Evolutionary conservation across 1,140 invertebrate species (phyloP).

Genomic region (Aphidius ervi): DNA sequence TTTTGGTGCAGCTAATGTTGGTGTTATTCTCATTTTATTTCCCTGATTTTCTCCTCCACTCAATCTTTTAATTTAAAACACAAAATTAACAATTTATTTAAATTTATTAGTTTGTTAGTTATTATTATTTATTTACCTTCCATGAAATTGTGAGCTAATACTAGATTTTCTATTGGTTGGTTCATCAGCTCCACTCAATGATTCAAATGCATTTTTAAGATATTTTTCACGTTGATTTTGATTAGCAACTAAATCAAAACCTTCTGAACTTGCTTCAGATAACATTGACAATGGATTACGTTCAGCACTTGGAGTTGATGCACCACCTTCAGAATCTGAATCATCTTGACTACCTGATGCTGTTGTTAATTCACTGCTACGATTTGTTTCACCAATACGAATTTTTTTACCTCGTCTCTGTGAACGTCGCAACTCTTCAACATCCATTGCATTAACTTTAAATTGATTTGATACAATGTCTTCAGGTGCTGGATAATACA

Average conservation of each 20-base stretch:
- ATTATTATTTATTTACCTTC: constrained; percentile 34
- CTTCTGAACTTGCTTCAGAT: constrained; percentile 68
- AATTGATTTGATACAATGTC: constrained; percentile 66
- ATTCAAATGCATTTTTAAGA: constrained; percentile 75
- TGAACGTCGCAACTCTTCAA: constrained; percentile 75
- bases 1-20: constrained; percentile 57
- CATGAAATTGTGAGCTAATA: constrained; percentile 49
- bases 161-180: constrained; percentile 46
- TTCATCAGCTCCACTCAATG: constrained; percentile 63
- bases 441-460: constrained; percentile 82
- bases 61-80: neutral
- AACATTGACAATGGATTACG: constrained; percentile 57
- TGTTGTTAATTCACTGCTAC: constrained; percentile 50
- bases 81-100: neutral
- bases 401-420: constrained; percentile 66
- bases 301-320: constrained; percentile 54
- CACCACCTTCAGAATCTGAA: constrained; percentile 66
- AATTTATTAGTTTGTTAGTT: too few relatives aligned
- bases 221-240: constrained; percentile 64
- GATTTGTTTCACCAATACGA: constrained; percentile 49
- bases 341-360: constrained; percentile 66
- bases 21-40: constrained; percentile 47
- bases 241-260: constrained; percentile 64
- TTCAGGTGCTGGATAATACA: constrained; percentile 54
- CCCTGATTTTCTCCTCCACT: constrained; percentile 42